Base-by-base conservation (phyloP, 92 coral and sea anemone genomes). In the Zoanthus sansibaricus region DNA sequence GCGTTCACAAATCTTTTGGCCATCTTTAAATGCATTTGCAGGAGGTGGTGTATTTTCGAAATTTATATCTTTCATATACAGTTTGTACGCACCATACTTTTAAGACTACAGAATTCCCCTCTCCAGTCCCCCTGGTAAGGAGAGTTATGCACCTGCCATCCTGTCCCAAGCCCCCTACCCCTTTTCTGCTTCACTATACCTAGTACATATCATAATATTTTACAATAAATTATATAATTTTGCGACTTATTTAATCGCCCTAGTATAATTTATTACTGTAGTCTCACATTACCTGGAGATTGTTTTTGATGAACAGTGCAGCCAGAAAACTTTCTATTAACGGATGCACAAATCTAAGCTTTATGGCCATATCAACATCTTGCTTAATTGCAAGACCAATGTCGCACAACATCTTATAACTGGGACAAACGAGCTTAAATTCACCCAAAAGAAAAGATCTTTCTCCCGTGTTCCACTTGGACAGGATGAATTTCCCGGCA, bases 341-440 rank as follows among this genome's bases (percentile, higher is more conserved):
- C 44, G 83, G 83, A 17, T 78, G 72, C 72, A 78, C 83, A 78
- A 78, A 31, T 66, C 32, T 20, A 58, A 78, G 2, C 72, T 42
- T 62, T 72, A 78, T 61, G 44, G 42, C 42, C 83, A 78, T 78
- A 2, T 61, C 46, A 37, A 78, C 18, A n/a, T 78, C 83, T n/a
- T 78, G 83, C 44, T 61, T 78, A 31, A 49, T 6, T 18, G 83
- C 54, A 4, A 78, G 83, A 51, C 83, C 83, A 61, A 78, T 42
- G n/a, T 78, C 56, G 46, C 72, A 78, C 72, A 78, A 58, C 71
- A 2, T 78, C n/a, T 42, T 72, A 44, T 78, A 78, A 18, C 61
- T 45, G 1, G 83, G 83, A 42, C 83, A 78, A 31, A 18, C 31
- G 16, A 17, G 72, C 61, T 44, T 37, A 37, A 78, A 33, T 62